phyloP scores from a whole-genome alignment of 2,797 vertebrate genomes.

The Scomberomorus guttatus region DNA sequence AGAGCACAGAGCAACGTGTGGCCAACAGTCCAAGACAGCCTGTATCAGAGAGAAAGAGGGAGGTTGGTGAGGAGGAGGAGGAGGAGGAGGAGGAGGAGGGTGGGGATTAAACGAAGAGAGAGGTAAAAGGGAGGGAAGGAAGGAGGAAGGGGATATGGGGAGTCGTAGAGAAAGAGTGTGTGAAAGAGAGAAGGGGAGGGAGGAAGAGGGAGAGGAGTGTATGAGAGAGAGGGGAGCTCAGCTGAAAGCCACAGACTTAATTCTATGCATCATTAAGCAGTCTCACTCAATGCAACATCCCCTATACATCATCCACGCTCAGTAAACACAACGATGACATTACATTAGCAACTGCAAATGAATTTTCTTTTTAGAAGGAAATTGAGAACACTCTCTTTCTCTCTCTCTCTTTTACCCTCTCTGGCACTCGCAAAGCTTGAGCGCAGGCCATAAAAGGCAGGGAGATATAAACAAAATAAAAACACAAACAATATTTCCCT shows the following conservation, averaged over 20 bases:
- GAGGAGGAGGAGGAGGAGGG: slow-evolving; percentile 52
- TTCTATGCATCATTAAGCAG: slow-evolving; percentile 99
- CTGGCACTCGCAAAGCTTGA: slow-evolving; percentile 76
- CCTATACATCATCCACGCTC: slow-evolving; percentile 99
- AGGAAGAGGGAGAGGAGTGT: slow-evolving; percentile 52
- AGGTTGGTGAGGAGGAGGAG: slow-evolving; percentile 59
- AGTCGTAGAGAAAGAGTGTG: slow-evolving; percentile 51
- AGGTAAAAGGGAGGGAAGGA: slow-evolving; percentile 73
- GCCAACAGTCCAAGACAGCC: slow-evolving; percentile 87
- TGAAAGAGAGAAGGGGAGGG: slow-evolving; percentile 48
- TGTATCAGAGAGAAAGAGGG: slow-evolving; percentile 77
- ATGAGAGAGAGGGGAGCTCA: slow-evolving; percentile 89
- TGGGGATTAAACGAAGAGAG: slow-evolving; percentile 74
- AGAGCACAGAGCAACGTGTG: slow-evolving; percentile 86
- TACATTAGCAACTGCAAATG: slow-evolving; percentile 99
- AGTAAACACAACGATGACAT: slow-evolving; percentile 98
- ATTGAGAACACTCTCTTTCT: slow-evolving; percentile 94
- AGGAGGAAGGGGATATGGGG: slow-evolving; percentile 59
- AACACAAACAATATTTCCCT: slow-evolving; percentile 80
- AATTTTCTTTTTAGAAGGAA: slow-evolving; percentile 99
- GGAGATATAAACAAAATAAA: slow-evolving; percentile 86
- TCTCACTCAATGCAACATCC: slow-evolving; percentile 96
- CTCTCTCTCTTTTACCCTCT: slow-evolving; percentile 78
- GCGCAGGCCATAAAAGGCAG: slow-evolving; percentile 82
- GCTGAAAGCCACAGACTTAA: slow-evolving; percentile 98